Evolutionary conservation across 2,797 vertebrate genomes (phyloP).

Genomic region (Margarornis squamiger): DNA sequence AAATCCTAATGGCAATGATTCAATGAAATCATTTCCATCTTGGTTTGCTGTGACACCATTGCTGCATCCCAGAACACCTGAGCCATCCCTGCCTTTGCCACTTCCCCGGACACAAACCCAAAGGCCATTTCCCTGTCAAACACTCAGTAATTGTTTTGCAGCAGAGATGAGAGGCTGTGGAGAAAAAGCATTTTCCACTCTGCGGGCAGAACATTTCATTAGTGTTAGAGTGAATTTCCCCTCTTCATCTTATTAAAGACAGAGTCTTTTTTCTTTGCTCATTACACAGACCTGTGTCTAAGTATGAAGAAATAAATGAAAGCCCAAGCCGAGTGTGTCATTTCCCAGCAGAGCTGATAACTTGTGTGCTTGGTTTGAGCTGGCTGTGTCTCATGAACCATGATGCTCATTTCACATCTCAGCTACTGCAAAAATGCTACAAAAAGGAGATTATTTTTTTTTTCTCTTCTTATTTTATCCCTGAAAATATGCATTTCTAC

Average conservation of each 20-base stretch:
- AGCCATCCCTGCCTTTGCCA: neutral
- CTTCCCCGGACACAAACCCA: neutral
- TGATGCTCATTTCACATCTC: conserved; percentile 36
- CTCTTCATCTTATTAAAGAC: neutral
- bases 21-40: neutral
- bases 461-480: neutral
- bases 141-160: neutral
- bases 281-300: neutral
- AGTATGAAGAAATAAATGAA: neutral
- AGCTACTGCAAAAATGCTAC: neutral
- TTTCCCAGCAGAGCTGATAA: neutral
- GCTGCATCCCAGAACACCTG: neutral
- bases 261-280: neutral
- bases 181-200: neutral
- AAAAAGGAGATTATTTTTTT: neutral
- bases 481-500: neutral
- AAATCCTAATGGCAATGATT: neutral
- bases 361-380: neutral
- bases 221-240: neutral
- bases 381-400: neutral
- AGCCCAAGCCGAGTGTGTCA: neutral
- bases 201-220: neutral
- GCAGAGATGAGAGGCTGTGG: neutral
- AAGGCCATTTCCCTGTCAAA: neutral
- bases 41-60: neutral